phyloP scores from a whole-genome alignment of 2,113 vertebrate species.

The Tachycineta bicolor region DNA sequence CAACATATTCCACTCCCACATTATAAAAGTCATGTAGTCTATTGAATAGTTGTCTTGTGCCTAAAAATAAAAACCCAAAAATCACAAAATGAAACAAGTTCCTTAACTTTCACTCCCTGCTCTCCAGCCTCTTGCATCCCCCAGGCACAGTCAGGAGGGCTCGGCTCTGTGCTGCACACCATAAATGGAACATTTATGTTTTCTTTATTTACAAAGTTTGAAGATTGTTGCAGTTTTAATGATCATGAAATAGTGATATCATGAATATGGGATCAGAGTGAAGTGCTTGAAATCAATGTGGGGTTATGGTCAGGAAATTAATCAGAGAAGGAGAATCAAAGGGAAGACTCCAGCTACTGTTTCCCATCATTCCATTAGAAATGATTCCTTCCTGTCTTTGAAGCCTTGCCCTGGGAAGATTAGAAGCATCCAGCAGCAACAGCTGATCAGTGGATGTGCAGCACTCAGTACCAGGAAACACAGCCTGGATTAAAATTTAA shows the following conservation, averaged over 20 bases:
- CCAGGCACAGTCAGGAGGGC: background rate
- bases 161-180: background rate
- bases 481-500: background rate
- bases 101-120: background rate
- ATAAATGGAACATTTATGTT: rapidly evolving
- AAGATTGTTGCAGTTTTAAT: background rate
- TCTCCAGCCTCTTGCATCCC: background rate
- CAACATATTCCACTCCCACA: constrained; percentile 41
- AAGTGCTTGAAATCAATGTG: background rate
- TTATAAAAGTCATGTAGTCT: too few species aligned
- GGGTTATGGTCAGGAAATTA: background rate
- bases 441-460: background rate
- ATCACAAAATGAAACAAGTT: background rate
- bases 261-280: background rate
- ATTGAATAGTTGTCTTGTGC: constrained; percentile 62
- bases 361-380: background rate
- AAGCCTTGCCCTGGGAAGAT: background rate
- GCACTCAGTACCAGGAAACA: background rate
- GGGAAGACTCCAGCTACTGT: background rate
- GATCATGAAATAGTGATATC: background rate
- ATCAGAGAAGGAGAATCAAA: background rate
- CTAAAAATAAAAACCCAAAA: constrained; percentile 6
- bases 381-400: background rate
- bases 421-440: background rate
- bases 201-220: background rate